Evolutionary conservation across 2,113 vertebrate genomes (phyloP), one percentile per base, ranked within the genome.

Genomic region (Microtus pennsylvanicus): DNA sequence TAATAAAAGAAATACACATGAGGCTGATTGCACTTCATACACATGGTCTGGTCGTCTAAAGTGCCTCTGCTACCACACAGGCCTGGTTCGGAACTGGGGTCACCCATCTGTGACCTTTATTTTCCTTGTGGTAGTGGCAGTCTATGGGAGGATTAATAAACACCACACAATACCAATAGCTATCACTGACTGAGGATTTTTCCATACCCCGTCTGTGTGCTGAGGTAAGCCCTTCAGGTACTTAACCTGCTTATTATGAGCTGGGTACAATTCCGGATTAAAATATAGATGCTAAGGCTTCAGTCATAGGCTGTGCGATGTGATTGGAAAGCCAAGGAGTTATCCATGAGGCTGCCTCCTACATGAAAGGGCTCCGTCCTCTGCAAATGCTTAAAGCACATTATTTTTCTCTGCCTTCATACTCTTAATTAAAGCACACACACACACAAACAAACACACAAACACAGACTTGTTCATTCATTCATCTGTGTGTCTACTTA

Each of bases 1-100:
- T 95, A 94, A 91, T 67, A 96, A 90, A 77, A 95, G 80, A 96
- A 93, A 91, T n/a, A 35, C 95, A 96, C 50, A 74, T 47, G 95
- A 94, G 76, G 50, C 55, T 97, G 87, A 67, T 35, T 95, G 95
- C 1, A 33, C 92, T 95, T 90, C 9, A 90, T 7, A 85, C 13
- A 30, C 24, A 22, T 81, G 88, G 67, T 89, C 90, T 69, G n/a
- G 38, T 55, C 21, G 52, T 94, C 88, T 95, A 52, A n/a, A 55
- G 45, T 42, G 42, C 24, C 55, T 58, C 17, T 92, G 94, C 72
- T 87, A 65, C 35, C 22, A n/a, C 17, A 61, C 3, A 10, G 80
- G 83, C 55, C 78, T 52, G 76, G 65, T 30, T 90, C 65, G 55
- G 85, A 88, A 42, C 42, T 42, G 4, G 42, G 42, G 42, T 42